Conservation (phyloP, 2,888 invertebrate genomes). For the Ectemnius continuus region DNA sequence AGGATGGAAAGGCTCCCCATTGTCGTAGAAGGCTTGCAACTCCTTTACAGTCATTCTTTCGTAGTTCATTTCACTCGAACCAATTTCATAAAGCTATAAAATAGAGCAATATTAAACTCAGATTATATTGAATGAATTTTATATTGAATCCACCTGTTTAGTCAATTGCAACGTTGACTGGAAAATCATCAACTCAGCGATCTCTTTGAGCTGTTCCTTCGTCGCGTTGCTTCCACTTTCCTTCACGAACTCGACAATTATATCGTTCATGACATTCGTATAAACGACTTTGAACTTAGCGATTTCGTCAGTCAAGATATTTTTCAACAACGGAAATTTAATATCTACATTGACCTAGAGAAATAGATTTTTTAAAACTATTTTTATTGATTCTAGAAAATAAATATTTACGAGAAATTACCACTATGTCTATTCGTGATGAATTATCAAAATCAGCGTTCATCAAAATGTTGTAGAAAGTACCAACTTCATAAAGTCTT, state of each 20-base stretch:
- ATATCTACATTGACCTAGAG: neutral
- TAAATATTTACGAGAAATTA: neutral
- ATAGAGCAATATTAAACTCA: too few species aligned
- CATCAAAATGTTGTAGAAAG: neutral
- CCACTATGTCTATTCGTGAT: neutral
- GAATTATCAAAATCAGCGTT: neutral
- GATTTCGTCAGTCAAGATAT: neutral
- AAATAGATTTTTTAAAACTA: neutral
- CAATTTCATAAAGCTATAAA: neutral
- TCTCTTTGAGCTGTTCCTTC: neutral
- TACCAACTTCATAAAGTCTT: neutral
- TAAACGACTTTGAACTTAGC: neutral
- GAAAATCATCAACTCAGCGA: too few species aligned
- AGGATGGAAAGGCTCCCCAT: neutral
- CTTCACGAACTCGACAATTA: neutral
- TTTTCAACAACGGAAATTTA: neutral
- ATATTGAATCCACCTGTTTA: too few species aligned
- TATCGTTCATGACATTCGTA: neutral
- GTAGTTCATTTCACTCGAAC: neutral
- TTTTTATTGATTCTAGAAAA: neutral
- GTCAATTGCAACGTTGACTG: too few species aligned
- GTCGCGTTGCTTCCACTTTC: neutral
- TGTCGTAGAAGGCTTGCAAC: neutral
- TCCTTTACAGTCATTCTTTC: neutral
- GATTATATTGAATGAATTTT: too few species aligned